Evolutionary conservation across 2,113 vertebrate genomes (phyloP), one percentile per base, ranked within the genome.

Genomic region (Pantherophis guttatus): DNA sequence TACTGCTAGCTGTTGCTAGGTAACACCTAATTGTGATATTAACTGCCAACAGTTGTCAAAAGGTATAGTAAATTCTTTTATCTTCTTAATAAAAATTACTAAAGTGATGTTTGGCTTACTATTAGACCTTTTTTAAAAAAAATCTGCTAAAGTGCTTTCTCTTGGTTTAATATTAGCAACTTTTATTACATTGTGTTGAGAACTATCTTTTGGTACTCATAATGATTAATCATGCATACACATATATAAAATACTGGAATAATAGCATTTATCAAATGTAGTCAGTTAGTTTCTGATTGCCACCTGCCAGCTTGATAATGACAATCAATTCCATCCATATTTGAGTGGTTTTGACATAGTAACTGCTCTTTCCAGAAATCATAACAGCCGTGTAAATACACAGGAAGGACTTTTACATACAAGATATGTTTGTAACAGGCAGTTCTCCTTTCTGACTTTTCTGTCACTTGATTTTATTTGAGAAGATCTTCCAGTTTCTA

Each of bases 21-120:
- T 96, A 97, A 98, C 98, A 10, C 39, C 95, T 98, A 97, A 98
- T 98, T 97, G 94, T 93, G 94, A 95, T 96, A 95, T 95, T 97
- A 96, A 93, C 95, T 96, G 95, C 96, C 96, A 97, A 96, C 95
- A 95, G 91, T 96, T 97, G 92, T 96, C 97, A 97, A 94, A 95
- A 97, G 94, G 93, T 88, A 95, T 96, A 94, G 93, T 94, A 95
- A 96, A 92, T 95, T 95, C 95, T 97, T 97, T 96, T 96, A 93
- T 96, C 95, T 96, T 94, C 89, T 97, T 97, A 97, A 96, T 96
- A 95, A 95, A 97, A 96, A 0, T 39, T 94, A 91, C 96, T 96
- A 95, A 95, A 94, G 92, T 89, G 94, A 93, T 13, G 1, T 90
- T 0, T n/a, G 0, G 3, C 44, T n/a, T 89, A 9, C 92, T n/a